Evolutionary conservation across 1,140 invertebrate species (phyloP).

Genomic region (Habropoda laboriosa): DNA sequence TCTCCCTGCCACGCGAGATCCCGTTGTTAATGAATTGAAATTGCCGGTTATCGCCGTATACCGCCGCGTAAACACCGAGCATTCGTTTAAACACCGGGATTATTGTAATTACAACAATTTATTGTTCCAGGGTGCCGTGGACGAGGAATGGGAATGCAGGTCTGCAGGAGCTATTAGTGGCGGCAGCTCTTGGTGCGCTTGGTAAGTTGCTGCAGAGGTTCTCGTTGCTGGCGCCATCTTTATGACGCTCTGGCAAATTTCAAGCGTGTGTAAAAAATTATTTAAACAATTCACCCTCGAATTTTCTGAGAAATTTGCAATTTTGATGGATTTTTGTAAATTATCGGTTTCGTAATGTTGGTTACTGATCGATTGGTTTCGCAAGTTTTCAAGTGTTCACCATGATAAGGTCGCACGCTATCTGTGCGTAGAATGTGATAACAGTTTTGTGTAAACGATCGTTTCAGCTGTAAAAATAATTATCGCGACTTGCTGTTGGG

Average conservation of each 20-base stretch:
- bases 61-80: slow-evolving; percentile 70
- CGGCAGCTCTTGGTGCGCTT: slow-evolving; percentile 30
- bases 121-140: slow-evolving; percentile 63
- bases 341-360: no score
- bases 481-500: no score
- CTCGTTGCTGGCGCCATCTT: slow-evolving; percentile 34
- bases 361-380: no score
- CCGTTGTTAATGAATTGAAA: slow-evolving; percentile 73
- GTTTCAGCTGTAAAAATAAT: no score
- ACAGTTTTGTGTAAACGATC: no score
- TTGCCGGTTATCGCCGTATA: slow-evolving; percentile 56
- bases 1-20: no score
- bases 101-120: slow-evolving; percentile 79
- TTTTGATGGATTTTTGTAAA: background rate
- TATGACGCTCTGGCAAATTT: rapidly evolving
- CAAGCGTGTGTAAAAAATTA: background rate
- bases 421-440: no score
- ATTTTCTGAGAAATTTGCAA: no score
- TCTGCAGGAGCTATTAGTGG: slow-evolving; percentile 1
- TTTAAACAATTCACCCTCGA: background rate
- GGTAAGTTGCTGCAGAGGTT: background rate
- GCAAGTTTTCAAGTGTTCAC: no score
- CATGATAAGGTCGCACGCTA: no score
- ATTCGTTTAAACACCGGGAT: slow-evolving; percentile 69
- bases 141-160: background rate